A percentile compares a stretch with the other conserved stretches of the same genome.
phyloP scores from a whole-genome alignment of 2,113 vertebrate species.

The Paramisgurnus dabryanus region DNA sequence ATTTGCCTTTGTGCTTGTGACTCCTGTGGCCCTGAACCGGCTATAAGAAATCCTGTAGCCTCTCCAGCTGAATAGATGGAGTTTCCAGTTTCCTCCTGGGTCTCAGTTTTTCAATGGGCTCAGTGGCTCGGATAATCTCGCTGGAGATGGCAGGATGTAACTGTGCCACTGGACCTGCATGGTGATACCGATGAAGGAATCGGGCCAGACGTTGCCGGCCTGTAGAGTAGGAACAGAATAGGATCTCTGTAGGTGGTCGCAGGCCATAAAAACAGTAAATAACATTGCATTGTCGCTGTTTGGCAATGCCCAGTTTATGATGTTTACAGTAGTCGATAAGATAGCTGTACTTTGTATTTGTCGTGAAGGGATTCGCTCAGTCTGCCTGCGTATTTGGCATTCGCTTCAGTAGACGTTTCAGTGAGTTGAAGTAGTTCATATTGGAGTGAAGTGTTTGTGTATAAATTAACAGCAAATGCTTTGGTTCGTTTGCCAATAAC shows the following conservation, averaged over 20 bases:
- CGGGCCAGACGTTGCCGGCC: slow-evolving; percentile 70
- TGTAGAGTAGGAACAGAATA: slow-evolving; percentile 67
- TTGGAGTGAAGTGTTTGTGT: slow-evolving; percentile 32
- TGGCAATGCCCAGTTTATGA: slow-evolving; percentile 37
- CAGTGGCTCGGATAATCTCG: slow-evolving; percentile 77
- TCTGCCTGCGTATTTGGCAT: background rate
- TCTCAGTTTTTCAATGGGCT: slow-evolving; percentile 70
- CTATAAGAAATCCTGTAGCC: slow-evolving; percentile 56
- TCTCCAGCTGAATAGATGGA: slow-evolving; percentile 64
- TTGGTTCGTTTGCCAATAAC: slow-evolving; percentile 56
- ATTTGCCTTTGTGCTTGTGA: slow-evolving; percentile 42
- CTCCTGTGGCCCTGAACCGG: slow-evolving; percentile 48
- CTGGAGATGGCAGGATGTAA: slow-evolving; percentile 76
- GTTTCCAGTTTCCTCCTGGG: slow-evolving; percentile 69
- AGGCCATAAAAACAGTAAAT: slow-evolving; percentile 69
- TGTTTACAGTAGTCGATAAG: slow-evolving; percentile 46
- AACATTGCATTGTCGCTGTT: slow-evolving; percentile 59
- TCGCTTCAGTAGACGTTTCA: background rate
- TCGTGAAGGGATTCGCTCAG: background rate
- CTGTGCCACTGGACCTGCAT: slow-evolving; percentile 65
- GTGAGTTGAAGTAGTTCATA: background rate
- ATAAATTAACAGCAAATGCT: slow-evolving; percentile 56
- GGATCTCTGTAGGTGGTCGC: slow-evolving; percentile 73
- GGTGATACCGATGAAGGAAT: slow-evolving; percentile 55
- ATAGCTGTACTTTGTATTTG: background rate